Evolutionary conservation across 2,797 vertebrate species (phyloP).

Genomic region (Argentina silus): DNA sequence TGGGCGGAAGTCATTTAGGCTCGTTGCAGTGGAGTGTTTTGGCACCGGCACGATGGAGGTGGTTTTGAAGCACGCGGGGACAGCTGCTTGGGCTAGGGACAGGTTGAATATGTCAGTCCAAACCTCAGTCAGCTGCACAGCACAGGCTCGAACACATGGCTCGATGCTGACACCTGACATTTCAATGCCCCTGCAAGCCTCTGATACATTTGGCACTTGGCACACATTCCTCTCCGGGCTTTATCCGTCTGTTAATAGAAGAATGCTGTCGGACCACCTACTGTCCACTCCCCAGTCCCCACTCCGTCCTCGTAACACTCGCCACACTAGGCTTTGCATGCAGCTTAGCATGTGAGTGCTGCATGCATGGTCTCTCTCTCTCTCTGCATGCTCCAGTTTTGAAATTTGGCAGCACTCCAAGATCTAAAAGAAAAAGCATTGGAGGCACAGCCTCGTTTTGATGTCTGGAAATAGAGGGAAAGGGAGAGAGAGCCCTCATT

Average conservation of each 20-base stretch:
- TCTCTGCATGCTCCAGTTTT: slow-evolving; percentile 73
- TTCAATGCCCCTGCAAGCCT: neutral
- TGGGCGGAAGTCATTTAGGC: no score
- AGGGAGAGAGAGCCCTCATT: slow-evolving; percentile 82
- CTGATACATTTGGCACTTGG: neutral
- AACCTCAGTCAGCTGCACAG: no score
- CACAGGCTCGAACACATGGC: no score
- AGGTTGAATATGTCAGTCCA: no score
- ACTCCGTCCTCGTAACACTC: slow-evolving; percentile 51
- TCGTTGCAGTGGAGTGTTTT: no score
- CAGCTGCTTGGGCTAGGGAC: no score
- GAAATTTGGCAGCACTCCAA: slow-evolving; percentile 85
- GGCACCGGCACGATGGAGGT: no score
- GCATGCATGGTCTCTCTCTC: slow-evolving; percentile 49
- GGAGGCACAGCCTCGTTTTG: slow-evolving; percentile 83
- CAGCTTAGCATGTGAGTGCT: slow-evolving; percentile 67
- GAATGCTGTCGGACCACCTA: slow-evolving; percentile 36
- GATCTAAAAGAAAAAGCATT: slow-evolving; percentile 78
- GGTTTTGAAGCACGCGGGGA: no score
- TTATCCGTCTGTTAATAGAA: slow-evolving; percentile 60
- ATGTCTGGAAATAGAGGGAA: slow-evolving; percentile 76
- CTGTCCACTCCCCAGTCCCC: slow-evolving; percentile 50
- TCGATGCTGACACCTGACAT: neutral
- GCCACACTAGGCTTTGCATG: slow-evolving; percentile 65
- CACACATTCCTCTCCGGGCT: neutral